Base-by-base conservation (phyloP, 2,888 invertebrate species). In the Cheilosia scutellata region DNA sequence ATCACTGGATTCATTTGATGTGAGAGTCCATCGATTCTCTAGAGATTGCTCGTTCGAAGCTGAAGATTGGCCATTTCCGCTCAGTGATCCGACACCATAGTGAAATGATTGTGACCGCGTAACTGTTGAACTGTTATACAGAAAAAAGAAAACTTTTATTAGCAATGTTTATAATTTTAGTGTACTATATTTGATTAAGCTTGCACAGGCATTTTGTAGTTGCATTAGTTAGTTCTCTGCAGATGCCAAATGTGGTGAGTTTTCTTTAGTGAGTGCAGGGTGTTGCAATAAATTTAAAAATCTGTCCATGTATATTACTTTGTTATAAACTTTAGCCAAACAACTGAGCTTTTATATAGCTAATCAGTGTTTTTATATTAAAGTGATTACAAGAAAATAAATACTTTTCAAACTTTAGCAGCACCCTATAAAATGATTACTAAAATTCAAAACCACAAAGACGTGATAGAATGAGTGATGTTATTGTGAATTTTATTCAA, bases 91-190 rank as follows among this genome's bases (percentile, higher is more conserved):
- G 76, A 89, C 88, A 53, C 89, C 89, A 86, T 94, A 94, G 91
- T 94, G 94, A 92, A 94, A 95, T 87, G 94, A 94, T 91, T 94
- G 94, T 88, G 94, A 94, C 89, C 94, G 93, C 82, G 94, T 93
- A 88, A 95, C 94, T 89, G 93, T 94, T 90, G 94, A 94, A 93
- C 75, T 91, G 91, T 6, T 51, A 76, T 68, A 31, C 25, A 62
- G 20, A 57, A 53, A 40, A 62, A 57, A n/a, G n/a, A 58, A 65
- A 74, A 68, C 5, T 42, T n/a, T n/a, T 44, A 65, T 65, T 68
- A 37, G 44, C 11, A 42, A 29, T 57, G 1, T 47, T 20, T 47
- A 4, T 29, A 58, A n/a, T 49, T 51, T 1, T 3, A 47, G 37
- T 2, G 1, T 44, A 31, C 29, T 13, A 44, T 60, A 2, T 57